Base-by-base conservation (phyloP, 1,140 invertebrate species). In the Pararge aegeria region DNA sequence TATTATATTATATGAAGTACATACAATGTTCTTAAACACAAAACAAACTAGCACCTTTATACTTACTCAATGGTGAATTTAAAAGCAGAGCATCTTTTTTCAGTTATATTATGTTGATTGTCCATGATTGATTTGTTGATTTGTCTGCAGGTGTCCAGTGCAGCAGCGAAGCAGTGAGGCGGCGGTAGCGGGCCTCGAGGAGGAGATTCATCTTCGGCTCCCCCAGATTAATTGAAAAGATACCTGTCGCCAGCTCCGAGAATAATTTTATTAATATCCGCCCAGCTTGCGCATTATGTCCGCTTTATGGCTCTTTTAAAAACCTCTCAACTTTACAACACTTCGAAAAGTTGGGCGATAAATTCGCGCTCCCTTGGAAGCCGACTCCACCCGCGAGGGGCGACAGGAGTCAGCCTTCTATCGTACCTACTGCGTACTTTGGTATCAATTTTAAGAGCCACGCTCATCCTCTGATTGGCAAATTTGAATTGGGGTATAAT, bases 371-470 rank as follows among this genome's bases (percentile, higher is more conserved):
- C 66, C 51, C 54, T 60, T 64, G 4, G 27, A 9, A 0, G 27
- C 5, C 5, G 27, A 9, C 27, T 27, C 27, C 27, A 9, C 27
- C 27, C 27, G 27, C n/a, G n/a, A n/a, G 24, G 3, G 24, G 63
- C 66, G 58, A 61, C 59, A 66, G 65, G 68, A 68, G 69, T 77
- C 66, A 67, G 68, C 63, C 71, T 79, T 76, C 75, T 75, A 79
- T 79, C 74, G 74, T 75, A 79, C 77, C n/a, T n/a, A n/a, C n/a
- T n/a, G n/a, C n/a, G n/a, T n/a, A n/a, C n/a, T 75, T 75, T 75
- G 72, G 68, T 68, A 75, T 79, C 76, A 77, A 68, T 71, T 79
- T 79, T 79, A 79, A 72, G 76, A 79, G 69, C 64, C 55, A 38
- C 49, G 61, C 53, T 56, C 68, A 64, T 68, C 63, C 59, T 57